These are phyloP conservation scores for Amphimallon solstitiale DNA, from an alignment of 2,888 invertebrate genomes.

Conservation along the genomic window DNA sequence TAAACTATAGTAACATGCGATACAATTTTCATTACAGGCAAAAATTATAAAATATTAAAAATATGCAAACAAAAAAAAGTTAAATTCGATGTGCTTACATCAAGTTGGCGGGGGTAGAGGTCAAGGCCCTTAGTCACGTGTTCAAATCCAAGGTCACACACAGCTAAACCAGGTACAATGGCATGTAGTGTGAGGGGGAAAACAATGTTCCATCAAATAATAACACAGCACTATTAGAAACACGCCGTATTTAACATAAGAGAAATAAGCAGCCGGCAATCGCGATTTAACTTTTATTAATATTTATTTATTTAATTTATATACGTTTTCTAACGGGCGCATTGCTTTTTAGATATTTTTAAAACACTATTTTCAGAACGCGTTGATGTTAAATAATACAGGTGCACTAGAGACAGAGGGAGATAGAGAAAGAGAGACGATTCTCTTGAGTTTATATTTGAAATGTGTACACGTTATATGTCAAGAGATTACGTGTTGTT, in stretches of 20 bases:
- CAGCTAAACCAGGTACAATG: constrained; percentile 52
- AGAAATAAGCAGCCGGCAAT: neutral
- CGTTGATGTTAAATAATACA: neutral
- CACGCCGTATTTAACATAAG: constrained; percentile 12
- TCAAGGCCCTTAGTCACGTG: constrained; percentile 71
- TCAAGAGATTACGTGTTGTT: constrained; percentile 21
- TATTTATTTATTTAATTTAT: too few relatives aligned
- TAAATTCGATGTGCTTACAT: constrained; percentile 46
- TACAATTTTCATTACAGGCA: neutral
- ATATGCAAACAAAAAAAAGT: constrained; percentile 31
- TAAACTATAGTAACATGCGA: neutral
- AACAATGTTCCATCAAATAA: constrained; percentile 26
- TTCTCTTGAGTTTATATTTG: constrained; percentile 21
- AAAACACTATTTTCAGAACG: constrained; percentile 37
- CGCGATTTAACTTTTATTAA: too few relatives aligned
- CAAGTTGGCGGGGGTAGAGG: constrained; percentile 57
- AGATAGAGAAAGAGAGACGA: too few relatives aligned
- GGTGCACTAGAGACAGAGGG: too few relatives aligned
- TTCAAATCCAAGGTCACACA: constrained; percentile 66
- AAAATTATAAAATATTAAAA: constrained; percentile 2
- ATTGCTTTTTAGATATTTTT: constrained; percentile 51
- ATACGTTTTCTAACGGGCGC: neutral
- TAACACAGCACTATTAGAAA: constrained; percentile 9
- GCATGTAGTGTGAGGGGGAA: constrained; percentile 34
- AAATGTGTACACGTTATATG: constrained; percentile 9